Evolutionary conservation across 2,888 invertebrate genomes (phyloP), one percentile per base, ranked within the genome.

Genomic region (Carcina quercana): DNA sequence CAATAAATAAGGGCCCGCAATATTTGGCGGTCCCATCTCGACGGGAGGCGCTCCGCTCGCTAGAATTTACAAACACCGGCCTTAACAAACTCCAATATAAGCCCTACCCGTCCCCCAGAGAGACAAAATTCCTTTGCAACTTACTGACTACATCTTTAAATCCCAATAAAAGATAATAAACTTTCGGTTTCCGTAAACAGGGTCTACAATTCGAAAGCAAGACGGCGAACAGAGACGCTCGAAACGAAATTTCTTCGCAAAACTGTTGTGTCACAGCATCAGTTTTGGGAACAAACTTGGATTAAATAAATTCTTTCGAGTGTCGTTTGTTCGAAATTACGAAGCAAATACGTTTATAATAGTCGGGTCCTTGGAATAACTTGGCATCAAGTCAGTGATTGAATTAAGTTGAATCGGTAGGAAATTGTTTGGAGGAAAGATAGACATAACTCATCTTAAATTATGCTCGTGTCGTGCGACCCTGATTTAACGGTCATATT

Each of bases 1-100:
- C 78, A 76, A n/a, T 82, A 82, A 82, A 82, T 80, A 83, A 80
- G 70, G 74, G 70, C 62, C 62, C 71, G 68, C 74, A 75, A 76
- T 76, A 79, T 80, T 76, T 65, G 71, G 71, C 63, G 69, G 73
- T 71, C 67, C 67, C 69, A 68, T 68, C 76, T 65, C 69, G 50
- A 64, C 75, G 67, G 68, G 68, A 62, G 71, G 65, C 56, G 62
- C 51, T 59, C 46, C 50, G 53, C 53, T 55, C 59, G n/a, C n/a
- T 57, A 53, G 59, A 64, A 66, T 69, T 66, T 59, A 64, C 54
- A 54, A 62, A 57, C 3, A 57, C 47, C 37, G 24, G 12, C 15
- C 15, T 3, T 15, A 35, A 53, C 53, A 40, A 22, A 70, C 35
- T 57, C 32, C n/a, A n/a, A n/a, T n/a, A n/a, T 41, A 40, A 28